Percentiles rank a stretch among this genome's conserved stretches.
Conservation (phyloP, 2,888 invertebrate species). For the Lathronympha strigana region DNA sequence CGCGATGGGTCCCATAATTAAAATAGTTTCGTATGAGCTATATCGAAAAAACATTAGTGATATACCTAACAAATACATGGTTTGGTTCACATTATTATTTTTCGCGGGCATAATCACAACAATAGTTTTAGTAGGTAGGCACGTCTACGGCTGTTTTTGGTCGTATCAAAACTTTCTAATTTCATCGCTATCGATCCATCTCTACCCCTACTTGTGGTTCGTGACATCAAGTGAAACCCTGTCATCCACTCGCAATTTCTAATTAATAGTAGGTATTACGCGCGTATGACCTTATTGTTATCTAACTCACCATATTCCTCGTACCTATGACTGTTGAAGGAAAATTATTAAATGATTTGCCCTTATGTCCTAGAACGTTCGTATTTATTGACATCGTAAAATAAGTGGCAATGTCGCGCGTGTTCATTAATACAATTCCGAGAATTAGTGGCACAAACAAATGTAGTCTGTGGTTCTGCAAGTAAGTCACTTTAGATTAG, state of each 20-base stretch:
- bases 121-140: background rate
- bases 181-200: background rate
- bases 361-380: background rate
- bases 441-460: slow-evolving; percentile 2
- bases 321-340: background rate
- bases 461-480: background rate
- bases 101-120: background rate
- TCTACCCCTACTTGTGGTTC: background rate
- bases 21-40: no score
- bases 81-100: no score
- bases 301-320: background rate
- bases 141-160: background rate
- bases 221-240: slow-evolving; percentile 25
- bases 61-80: no score
- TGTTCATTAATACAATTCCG: slow-evolving; percentile 1
- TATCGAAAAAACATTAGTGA: no score
- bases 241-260: background rate
- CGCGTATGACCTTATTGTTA: background rate
- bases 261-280: background rate
- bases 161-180: slow-evolving; percentile 10
- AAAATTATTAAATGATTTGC: background rate
- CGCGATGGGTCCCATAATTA: no score
- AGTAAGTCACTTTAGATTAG: background rate
- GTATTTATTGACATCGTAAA: slow-evolving; percentile 4
- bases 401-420: slow-evolving; percentile 25